Conservation (phyloP, 2,888 invertebrate genomes). For the Autographa pulchrina region DNA sequence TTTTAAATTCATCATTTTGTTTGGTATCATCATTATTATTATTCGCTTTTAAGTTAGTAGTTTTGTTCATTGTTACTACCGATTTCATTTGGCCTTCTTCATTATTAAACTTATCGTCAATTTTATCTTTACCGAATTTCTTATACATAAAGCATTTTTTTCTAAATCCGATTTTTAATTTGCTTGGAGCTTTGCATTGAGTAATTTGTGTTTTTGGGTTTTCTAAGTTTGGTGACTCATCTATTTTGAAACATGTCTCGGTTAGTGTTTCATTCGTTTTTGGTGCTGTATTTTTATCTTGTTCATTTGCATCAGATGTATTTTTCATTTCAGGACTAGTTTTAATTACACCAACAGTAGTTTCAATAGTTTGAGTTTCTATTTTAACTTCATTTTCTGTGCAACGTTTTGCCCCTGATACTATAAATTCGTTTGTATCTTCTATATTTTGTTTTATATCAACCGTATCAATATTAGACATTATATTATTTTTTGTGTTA, state of each 20-base stretch:
- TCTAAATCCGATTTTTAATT: background rate
- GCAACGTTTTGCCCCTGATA: background rate
- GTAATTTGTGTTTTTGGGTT: background rate
- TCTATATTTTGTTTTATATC: background rate
- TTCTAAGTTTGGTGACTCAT: background rate
- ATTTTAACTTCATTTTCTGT: background rate
- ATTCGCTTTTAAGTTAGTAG: background rate
- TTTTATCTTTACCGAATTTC: background rate
- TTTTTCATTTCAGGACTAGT: background rate
- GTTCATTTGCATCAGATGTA: background rate
- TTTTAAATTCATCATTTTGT: background rate
- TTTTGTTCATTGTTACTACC: conserved; percentile 2
- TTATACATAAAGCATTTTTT: background rate
- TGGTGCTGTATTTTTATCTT: background rate
- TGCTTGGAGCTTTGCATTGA: background rate
- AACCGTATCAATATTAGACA: background rate
- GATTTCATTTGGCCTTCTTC: background rate
- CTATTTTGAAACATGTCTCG: background rate
- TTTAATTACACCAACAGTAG: background rate
- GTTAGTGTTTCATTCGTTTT: background rate
- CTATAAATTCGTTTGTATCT: background rate
- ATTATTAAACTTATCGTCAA: conserved; percentile 11
- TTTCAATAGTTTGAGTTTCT: background rate
- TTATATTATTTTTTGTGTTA: background rate
- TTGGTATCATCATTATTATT: background rate